A percentile compares a stretch with the other conserved stretches of the same genome.
Conservation (phyloP, 2,797 vertebrate species). For the Argentina silus region DNA sequence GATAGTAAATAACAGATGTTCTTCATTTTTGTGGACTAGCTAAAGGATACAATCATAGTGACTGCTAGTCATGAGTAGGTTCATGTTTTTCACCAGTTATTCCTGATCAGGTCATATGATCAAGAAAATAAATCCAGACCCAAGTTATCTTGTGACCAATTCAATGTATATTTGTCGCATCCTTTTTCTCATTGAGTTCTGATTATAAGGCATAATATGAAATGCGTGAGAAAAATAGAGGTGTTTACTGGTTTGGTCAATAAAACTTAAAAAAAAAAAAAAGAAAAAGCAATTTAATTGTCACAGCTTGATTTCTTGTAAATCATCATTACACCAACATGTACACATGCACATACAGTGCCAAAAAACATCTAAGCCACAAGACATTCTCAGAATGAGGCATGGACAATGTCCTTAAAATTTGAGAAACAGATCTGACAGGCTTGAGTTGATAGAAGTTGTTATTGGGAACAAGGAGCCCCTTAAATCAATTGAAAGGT, state of each 20-base stretch:
- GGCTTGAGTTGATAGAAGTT: not conserved
- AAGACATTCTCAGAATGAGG: not conserved
- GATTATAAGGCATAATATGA: not conserved
- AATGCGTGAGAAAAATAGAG: not conserved
- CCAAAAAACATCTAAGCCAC: conserved; percentile 1
- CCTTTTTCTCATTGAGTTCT: not conserved
- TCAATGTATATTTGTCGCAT: not conserved
- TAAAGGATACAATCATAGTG: not conserved
- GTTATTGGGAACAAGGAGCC: not conserved
- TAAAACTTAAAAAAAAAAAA: not conserved
- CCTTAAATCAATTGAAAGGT: not conserved
- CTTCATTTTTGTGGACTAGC: not conserved
- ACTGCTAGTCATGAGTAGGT: not conserved
- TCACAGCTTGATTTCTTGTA: conserved; percentile 9
- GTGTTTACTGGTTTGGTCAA: conserved; percentile 20
- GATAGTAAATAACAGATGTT: not conserved
- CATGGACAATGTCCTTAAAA: not conserved
- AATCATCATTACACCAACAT: conserved; percentile 15
- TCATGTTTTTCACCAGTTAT: too few relatives aligned
- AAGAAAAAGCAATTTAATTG: not conserved
- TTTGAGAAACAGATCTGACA: not conserved
- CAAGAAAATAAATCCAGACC: too few relatives aligned
- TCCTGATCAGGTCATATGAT: too few relatives aligned
- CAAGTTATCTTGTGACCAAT: too few relatives aligned
- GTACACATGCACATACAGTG: not conserved